These are phyloP conservation scores for Pinctada fucata DNA, from an alignment of 2,888 invertebrate genomes.

Conservation along the genomic window DNA sequence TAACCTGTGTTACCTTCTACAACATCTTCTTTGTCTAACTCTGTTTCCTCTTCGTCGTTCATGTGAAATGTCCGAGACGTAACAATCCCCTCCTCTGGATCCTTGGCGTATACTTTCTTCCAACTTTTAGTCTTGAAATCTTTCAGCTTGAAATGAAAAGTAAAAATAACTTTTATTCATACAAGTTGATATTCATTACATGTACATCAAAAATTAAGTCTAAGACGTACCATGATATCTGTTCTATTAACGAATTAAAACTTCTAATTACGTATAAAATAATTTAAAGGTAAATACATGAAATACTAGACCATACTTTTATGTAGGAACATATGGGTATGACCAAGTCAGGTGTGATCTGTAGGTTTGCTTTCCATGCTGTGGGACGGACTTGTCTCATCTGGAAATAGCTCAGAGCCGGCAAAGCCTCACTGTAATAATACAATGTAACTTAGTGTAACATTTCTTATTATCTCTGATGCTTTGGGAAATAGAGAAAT, in stretches of 20 bases:
- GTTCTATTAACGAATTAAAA: too few species aligned
- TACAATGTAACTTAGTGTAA: background rate
- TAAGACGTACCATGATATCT: background rate
- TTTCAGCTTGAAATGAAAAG: constrained; percentile 66
- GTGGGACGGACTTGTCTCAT: constrained; percentile 76
- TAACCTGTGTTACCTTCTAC: constrained; percentile 77
- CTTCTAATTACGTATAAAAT: too few species aligned
- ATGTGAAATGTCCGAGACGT: constrained; percentile 70
- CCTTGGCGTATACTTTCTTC: constrained; percentile 77
- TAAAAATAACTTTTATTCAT: background rate
- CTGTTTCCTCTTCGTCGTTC: constrained; percentile 78
- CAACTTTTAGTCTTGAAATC: constrained; percentile 74
- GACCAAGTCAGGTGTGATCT: constrained; percentile 79
- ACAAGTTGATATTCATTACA: too few species aligned
- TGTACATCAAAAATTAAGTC: background rate
- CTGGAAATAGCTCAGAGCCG: constrained; percentile 79
- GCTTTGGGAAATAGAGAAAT: too few species aligned
- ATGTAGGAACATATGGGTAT: constrained; percentile 82
- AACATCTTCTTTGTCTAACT: constrained; percentile 79
- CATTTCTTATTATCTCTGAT: too few species aligned
- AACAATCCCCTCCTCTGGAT: constrained; percentile 71
- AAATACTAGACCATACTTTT: constrained; percentile 69
- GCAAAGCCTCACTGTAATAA: constrained; percentile 79
- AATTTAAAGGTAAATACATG: too few species aligned
- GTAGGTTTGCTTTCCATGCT: constrained; percentile 83